Evolutionary conservation across 2,113 vertebrate genomes (phyloP).

Genomic region (human): GRCh38 chr2:66509001-66509500

Average conservation of each 20-base stretch:
- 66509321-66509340: constrained; percentile 99
- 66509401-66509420: constrained; percentile 96
- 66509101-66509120: constrained; percentile 91
- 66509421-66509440: constrained; percentile 93
- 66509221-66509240: constrained; percentile 81
- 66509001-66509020: constrained; percentile 83
- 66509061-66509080: constrained; percentile 88
- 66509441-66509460: constrained; percentile 93
- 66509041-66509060: constrained; percentile 77
- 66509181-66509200: constrained; percentile 83
- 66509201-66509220: constrained; percentile 87
- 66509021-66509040: constrained; percentile 85
- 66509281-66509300: constrained; percentile 91
- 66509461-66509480: constrained; percentile 99
- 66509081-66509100: constrained; percentile 92
- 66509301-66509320: constrained; percentile 93
- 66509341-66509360: constrained; percentile 98
- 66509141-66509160: constrained; percentile 84
- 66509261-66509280: constrained; percentile 86
- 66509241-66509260: constrained; percentile 81
- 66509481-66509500: constrained; percentile 92
- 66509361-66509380: constrained; percentile 99
- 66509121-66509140: constrained; percentile 89
- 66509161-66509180: constrained; percentile 86
- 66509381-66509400: constrained; percentile 99